Evolutionary conservation across 2,797 vertebrate species (phyloP).

Genomic region (Chanos chanos): DNA sequence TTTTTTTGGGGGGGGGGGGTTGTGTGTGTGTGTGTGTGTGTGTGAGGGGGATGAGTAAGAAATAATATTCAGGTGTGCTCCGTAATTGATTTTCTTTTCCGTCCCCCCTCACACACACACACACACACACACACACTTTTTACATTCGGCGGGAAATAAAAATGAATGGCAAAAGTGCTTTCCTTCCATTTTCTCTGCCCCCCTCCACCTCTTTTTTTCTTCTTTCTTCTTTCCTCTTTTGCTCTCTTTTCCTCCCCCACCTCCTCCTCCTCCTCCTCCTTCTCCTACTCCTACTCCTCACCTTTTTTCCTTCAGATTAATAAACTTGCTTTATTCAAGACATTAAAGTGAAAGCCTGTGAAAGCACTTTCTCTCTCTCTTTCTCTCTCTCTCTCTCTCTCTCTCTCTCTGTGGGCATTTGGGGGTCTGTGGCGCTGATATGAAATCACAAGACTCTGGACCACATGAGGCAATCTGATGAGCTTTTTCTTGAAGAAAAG

Average conservation of each 20-base stretch:
- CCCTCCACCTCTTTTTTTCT: slow-evolving; percentile 16
- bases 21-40: slow-evolving; percentile 53
- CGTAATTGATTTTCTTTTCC: slow-evolving; percentile 90
- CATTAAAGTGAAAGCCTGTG: slow-evolving; percentile 68
- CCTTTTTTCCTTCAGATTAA: slow-evolving; percentile 61
- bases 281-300: slow-evolving; percentile 12
- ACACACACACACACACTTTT: slow-evolving; percentile 41
- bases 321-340: slow-evolving; percentile 76
- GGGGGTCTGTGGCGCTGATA: too few relatives aligned
- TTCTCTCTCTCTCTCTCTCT: slow-evolving; percentile 45
- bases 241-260: slow-evolving; percentile 42
- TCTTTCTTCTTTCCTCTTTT: slow-evolving; percentile 34
- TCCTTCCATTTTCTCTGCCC: slow-evolving; percentile 45
- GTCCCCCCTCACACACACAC: slow-evolving; percentile 18
- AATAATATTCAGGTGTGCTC: slow-evolving; percentile 99
- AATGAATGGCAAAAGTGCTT: slow-evolving; percentile 44
- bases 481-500: too few relatives aligned
- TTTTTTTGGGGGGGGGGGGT: slow-evolving; percentile 7
- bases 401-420: background rate
- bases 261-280: slow-evolving; percentile 32
- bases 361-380: too few relatives aligned
- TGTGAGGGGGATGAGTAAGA: slow-evolving; percentile 76
- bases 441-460: too few relatives aligned
- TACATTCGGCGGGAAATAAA: slow-evolving; percentile 33
- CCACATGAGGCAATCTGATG: too few relatives aligned